These are phyloP conservation scores for Acomys russatus DNA, from an alignment of 2,797 vertebrate species.

Conservation along the genomic window DNA sequence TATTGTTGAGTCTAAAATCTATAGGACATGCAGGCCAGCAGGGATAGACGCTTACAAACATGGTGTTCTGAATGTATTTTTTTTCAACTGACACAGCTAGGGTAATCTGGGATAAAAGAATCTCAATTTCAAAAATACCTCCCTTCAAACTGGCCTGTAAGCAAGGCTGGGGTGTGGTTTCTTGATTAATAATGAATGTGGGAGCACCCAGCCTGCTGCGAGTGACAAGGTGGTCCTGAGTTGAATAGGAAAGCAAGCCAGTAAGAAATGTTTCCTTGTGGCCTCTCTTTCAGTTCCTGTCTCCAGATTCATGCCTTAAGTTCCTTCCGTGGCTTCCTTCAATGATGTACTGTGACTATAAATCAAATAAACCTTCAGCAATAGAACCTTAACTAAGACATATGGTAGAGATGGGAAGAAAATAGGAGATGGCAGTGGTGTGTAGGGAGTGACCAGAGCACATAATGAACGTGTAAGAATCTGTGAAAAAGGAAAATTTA, in stretches of 20 bases:
- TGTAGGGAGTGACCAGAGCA: too few species aligned
- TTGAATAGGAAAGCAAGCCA: background rate
- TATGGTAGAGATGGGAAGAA: background rate
- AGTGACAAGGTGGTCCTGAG: background rate
- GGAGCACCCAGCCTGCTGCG: background rate
- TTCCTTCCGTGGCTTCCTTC: background rate
- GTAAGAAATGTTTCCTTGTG: background rate
- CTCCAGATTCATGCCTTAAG: background rate
- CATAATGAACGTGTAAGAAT: background rate
- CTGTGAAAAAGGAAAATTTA: background rate
- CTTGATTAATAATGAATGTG: background rate
- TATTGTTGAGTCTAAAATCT: conserved; percentile 1
- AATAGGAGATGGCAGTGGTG: background rate
- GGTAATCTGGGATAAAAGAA: background rate
- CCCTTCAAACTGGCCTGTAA: background rate
- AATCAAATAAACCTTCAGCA: background rate
- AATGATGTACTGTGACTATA: background rate
- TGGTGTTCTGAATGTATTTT: background rate
- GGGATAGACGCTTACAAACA: background rate
- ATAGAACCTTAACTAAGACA: background rate
- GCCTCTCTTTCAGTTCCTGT: background rate
- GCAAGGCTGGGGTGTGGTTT: background rate
- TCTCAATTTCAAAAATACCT: background rate
- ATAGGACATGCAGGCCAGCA: background rate
- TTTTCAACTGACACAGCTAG: background rate